Conservation (phyloP, 1,140 invertebrate species). For the Neotoxoptera formosana region DNA sequence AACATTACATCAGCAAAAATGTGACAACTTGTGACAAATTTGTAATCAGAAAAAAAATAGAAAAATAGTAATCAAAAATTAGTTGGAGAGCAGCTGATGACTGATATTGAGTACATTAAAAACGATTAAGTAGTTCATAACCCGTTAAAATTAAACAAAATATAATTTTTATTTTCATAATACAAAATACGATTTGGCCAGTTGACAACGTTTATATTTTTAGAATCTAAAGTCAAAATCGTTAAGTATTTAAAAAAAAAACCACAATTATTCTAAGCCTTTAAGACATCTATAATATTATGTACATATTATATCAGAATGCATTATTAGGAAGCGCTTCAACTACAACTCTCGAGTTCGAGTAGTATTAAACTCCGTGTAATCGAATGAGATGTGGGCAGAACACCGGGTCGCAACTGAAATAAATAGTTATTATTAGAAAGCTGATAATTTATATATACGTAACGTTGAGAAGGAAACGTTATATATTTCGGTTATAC, state of each 20-base stretch:
- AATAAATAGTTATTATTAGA: slow-evolving; percentile 34
- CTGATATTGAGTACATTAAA: neutral
- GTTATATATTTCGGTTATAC: neutral
- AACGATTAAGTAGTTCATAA: neutral
- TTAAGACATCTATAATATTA: neutral
- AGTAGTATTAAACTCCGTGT: neutral
- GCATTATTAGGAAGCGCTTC: neutral
- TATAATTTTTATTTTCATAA: neutral
- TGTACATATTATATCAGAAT: neutral
- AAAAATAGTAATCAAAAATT: neutral
- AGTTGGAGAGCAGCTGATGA: neutral
- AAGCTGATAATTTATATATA: neutral
- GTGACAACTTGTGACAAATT: neutral
- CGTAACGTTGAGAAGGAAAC: neutral
- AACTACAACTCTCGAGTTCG: neutral
- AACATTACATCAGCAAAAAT: neutral
- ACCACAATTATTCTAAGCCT: neutral
- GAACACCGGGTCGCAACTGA: neutral
- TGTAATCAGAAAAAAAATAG: neutral
- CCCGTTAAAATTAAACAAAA: neutral
- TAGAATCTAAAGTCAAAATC: neutral
- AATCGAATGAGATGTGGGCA: neutral
- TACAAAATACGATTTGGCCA: neutral
- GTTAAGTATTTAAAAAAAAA: neutral
- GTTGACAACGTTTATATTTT: neutral